A percentile compares a stretch with the other conserved stretches of the same genome.
Conservation (phyloP, 2,797 vertebrate species). For the Halcyon leucocephala region DNA sequence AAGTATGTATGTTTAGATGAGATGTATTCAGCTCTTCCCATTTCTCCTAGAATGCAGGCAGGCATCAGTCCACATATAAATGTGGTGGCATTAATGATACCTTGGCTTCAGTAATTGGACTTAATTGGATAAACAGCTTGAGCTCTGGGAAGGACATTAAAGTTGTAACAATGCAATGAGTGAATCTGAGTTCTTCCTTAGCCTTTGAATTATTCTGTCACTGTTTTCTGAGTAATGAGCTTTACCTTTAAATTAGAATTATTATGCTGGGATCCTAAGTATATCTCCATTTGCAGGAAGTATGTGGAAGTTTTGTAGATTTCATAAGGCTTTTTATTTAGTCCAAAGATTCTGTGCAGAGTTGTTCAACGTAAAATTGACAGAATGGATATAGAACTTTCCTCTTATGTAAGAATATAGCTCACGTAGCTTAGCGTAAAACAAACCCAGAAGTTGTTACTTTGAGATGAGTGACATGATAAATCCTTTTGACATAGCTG, state of each 20-base stretch:
- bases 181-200: neutral
- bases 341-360: neutral
- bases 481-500: neutral
- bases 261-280: neutral
- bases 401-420: neutral
- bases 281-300: neutral
- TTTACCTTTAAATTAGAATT: neutral
- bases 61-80: neutral
- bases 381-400: neutral
- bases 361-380: neutral
- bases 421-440: neutral
- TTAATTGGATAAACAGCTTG: neutral
- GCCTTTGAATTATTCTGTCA: neutral
- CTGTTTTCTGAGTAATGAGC: neutral
- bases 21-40: neutral
- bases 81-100: neutral
- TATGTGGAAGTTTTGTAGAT: neutral
- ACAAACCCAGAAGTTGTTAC: neutral
- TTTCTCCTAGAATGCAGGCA: neutral
- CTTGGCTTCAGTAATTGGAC: neutral
- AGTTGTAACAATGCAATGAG: neutral
- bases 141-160: neutral
- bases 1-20: neutral
- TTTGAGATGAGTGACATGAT: neutral
- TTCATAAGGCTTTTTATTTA: neutral